Base-by-base conservation (phyloP, 2,113 vertebrate genomes). In the Melanerpes formicivorus region DNA sequence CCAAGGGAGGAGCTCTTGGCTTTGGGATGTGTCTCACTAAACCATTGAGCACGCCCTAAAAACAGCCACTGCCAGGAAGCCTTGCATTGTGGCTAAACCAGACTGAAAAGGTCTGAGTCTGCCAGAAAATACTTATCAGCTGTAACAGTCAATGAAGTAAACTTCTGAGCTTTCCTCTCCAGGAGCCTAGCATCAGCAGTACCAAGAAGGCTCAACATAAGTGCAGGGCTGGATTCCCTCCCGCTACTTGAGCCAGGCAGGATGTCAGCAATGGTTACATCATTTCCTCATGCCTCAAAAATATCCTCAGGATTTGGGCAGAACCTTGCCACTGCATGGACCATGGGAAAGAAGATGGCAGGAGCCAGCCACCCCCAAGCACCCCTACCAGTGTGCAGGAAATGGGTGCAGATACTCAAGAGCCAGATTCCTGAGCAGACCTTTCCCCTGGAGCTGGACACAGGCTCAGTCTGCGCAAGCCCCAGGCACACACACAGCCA, bases 271-370 rank as follows among this genome's bases (percentile, higher is more conserved):
- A 11, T 1, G 1, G 1, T 58, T 71, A 64, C 48, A 78, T 67
- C 76, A 93, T 75, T 88, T 94, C 95, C 94, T 9, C 11, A 80
- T 29, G 78, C 77, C 70, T 78, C 88, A 25, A 62, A 84, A 83
- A 88, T 29, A 90, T 18, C 83, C 72, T 78, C 37, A 5, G 37
- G 64, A 37, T 70, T 32, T 69, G 73, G 66, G 65, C 76, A 88
- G 85, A 86, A 37, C 60, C 3, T 48, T 46, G n/a, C 22, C 30
- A 19, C 56, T 23, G 14, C 80, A 48, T 0, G 0, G 71, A 65
- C 54, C 16, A 5, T 0, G 1, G 76, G 56, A 29, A 59, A 12
- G 70, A 46, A 87, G 64, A 19, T 0, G 1, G 63, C 72, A 80
- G 82, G 59, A 89, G 37, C 22, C 55, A 37, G 30, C 12, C 69